phyloP scores from a whole-genome alignment of 35 echinoderm and acorn worm species.

The Stichopus chloronotus region DNA sequence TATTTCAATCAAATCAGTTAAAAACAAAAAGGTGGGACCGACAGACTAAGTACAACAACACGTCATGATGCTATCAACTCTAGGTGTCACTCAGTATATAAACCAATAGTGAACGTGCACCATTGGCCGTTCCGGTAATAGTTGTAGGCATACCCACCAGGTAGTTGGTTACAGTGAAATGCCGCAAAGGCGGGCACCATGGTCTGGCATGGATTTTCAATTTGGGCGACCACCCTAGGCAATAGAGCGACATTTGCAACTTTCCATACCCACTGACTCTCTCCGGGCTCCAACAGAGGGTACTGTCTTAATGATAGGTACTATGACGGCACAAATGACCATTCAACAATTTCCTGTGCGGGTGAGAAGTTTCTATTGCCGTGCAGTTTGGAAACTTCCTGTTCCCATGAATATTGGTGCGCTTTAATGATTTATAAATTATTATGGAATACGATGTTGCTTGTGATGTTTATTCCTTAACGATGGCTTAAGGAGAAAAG shows the following conservation, averaged over 20 bases:
- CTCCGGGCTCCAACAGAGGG: slow-evolving; percentile 16
- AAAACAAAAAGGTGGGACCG: too few relatives aligned
- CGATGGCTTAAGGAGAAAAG: too few relatives aligned
- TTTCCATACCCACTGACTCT: not conserved
- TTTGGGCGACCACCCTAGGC: not conserved
- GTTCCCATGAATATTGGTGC: not conserved
- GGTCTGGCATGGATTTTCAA: not conserved
- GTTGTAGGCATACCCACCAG: too few relatives aligned
- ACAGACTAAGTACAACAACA: too few relatives aligned
- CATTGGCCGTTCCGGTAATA: too few relatives aligned
- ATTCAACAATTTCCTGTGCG: slow-evolving; percentile 5
- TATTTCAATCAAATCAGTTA: too few relatives aligned
- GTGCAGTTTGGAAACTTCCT: not conserved
- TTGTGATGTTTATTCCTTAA: not conserved
- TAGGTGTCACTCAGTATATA: too few relatives aligned
- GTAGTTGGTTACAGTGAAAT: too few relatives aligned
- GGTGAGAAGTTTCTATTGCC: not conserved
- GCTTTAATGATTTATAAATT: slow-evolving; percentile 6
- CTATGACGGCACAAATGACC: not conserved
- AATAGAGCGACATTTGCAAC: not conserved
- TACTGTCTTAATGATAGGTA: not conserved
- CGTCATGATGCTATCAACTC: too few relatives aligned
- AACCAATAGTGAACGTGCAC: too few relatives aligned
- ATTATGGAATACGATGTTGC: not conserved
- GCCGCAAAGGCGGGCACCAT: too few relatives aligned